Base-by-base conservation (phyloP, 2,888 invertebrate genomes). In the Cataglyphis altisquamis region DNA sequence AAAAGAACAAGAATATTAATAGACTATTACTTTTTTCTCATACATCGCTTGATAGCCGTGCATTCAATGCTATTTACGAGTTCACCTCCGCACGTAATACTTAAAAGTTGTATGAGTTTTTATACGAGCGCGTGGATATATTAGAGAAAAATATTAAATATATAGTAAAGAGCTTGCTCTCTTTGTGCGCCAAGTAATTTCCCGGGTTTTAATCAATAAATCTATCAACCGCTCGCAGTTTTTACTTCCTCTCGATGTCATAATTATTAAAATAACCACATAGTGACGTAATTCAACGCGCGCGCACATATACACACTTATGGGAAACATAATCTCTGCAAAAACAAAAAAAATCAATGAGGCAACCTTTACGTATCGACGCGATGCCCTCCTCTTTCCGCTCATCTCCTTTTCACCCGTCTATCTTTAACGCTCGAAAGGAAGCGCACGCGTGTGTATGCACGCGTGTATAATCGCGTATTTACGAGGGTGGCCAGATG, bases 201-300 rank as follows among this genome's bases (percentile, higher is more conserved):
- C 32, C 32, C 12, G 5, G 48, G 45, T 32, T 55, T 57, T 45
- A 45, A 80, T 80, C 78, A 60, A 80, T 80, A 80, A 52, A 80
- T 25, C 45, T 18, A 39, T 70, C 32, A 80, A 60, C 41, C 57
- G 45, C 41, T 60, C n/a, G 18, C 45, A 70, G 45, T 70, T 80
- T 80, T 68, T 70, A 78, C 39, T 70, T 78, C 55, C 67, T 67
- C 29, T 70, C 60, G 70, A 80, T 80, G 45, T 80, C 78, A 70
- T 68, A 60, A 70, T 77, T 57, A 77, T 70, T 80, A 80, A 80
- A 80, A 70, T 60, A 70, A 70, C 78, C 32, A 21, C 78, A 36
- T 32, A 80, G 45, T 80, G 78, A 80, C 60, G 70, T 70, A 62
- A 80, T 70, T 60, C 57, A 21, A 4, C 18, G 0, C 48, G n/a